These are phyloP conservation scores for Orthonychiurus folsomi DNA, from an alignment of 2,888 invertebrate genomes.

Conservation along the genomic window DNA sequence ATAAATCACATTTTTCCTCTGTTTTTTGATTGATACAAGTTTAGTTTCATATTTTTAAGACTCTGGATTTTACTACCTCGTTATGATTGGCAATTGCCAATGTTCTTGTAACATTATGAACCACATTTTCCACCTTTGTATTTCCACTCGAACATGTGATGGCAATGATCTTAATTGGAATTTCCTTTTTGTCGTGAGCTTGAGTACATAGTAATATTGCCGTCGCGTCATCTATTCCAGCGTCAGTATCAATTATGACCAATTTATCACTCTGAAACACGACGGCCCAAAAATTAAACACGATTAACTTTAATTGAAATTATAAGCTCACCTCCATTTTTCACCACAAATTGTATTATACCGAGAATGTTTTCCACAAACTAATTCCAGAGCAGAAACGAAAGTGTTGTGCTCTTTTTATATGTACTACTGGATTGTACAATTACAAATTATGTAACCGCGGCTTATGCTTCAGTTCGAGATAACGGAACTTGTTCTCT, in stretches of 20 bases:
- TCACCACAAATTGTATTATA: no score
- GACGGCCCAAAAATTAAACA: background rate
- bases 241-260: slow-evolving; percentile 55
- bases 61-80: slow-evolving; percentile 14
- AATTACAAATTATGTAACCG: no score
- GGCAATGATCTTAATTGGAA: slow-evolving; percentile 49
- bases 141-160: slow-evolving; percentile 70
- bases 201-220: slow-evolving; percentile 52
- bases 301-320: slow-evolving; percentile 13
- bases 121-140: slow-evolving; percentile 58
- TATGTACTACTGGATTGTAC: no score
- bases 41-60: background rate
- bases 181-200: slow-evolving; percentile 46
- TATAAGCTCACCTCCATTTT: slow-evolving; percentile 17
- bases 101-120: slow-evolving; percentile 59
- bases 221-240: slow-evolving; percentile 58
- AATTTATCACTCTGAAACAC: slow-evolving; percentile 14
- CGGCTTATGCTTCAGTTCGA: no score
- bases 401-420: no score
- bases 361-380: no score
- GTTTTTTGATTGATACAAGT: no score
- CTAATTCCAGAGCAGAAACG: no score
- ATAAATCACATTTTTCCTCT: no score
- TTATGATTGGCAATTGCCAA: slow-evolving; percentile 49
- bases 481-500: no score